A percentile compares a stretch with the other conserved stretches of the same genome.
Evolutionary conservation across 2,888 invertebrate genomes (phyloP).

Genomic region (Hirtodrosophila histrioides): DNA sequence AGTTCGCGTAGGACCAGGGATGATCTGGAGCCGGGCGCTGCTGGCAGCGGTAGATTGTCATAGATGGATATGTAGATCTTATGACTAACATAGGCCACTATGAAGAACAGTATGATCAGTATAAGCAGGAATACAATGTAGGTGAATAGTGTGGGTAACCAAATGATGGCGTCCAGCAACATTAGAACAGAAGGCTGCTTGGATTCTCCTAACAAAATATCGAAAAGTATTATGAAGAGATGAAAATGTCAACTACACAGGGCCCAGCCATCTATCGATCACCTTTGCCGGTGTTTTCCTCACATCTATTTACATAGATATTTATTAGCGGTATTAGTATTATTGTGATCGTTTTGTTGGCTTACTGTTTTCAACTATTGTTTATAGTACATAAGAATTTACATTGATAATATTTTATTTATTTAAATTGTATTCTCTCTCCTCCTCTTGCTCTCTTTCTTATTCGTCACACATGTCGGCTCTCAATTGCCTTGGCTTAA

Average conservation of each 20-base stretch:
- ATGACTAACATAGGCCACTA: slow-evolving; percentile 82
- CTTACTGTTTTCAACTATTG: slow-evolving; percentile 38
- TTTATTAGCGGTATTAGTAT: slow-evolving; percentile 58
- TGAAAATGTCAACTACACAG: no score
- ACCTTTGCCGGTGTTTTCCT: not conserved
- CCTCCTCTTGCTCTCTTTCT: slow-evolving; percentile 11
- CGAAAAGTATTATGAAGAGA: no score
- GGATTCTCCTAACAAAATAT: slow-evolving; percentile 9
- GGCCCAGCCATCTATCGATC: no score
- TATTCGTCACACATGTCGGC: slow-evolving; percentile 6
- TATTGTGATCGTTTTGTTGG: slow-evolving; percentile 42
- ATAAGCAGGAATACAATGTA: slow-evolving; percentile 81
- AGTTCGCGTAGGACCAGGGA: slow-evolving; percentile 3
- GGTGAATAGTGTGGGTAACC: slow-evolving; percentile 83
- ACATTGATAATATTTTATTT: slow-evolving; percentile 72
- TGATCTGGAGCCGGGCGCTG: slow-evolving; percentile 31
- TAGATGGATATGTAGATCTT: slow-evolving; percentile 82
- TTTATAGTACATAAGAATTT: slow-evolving; percentile 74
- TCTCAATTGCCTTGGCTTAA: slow-evolving; percentile 27
- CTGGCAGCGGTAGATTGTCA: slow-evolving; percentile 78
- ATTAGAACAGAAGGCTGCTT: slow-evolving; percentile 47
- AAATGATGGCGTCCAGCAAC: slow-evolving; percentile 81
- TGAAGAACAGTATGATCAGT: slow-evolving; percentile 81
- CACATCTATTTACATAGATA: slow-evolving; percentile 73
- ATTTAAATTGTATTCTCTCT: slow-evolving; percentile 50